These are phyloP conservation scores for Macquaria australasica DNA, from an alignment of 2,113 vertebrate genomes.

Conservation along the genomic window DNA sequence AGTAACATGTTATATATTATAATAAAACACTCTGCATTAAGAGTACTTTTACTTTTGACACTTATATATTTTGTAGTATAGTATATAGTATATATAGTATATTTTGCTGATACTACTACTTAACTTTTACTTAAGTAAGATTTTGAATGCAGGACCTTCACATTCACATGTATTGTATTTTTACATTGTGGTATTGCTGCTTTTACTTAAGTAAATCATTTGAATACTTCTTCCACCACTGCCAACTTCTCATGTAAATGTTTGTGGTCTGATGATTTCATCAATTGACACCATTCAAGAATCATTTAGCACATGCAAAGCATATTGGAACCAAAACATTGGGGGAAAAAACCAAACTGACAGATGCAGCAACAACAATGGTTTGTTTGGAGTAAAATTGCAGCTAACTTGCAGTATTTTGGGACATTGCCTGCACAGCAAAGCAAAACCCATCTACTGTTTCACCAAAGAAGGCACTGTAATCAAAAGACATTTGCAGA, in stretches of 20 bases:
- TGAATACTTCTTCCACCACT: not conserved
- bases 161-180: not conserved
- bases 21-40: not conserved
- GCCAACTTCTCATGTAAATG: not conserved
- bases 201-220: not conserved
- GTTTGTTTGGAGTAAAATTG: not conserved
- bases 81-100: too few relatives aligned
- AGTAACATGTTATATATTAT: not conserved
- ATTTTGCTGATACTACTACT: not conserved
- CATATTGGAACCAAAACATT: not conserved
- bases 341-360: too few relatives aligned
- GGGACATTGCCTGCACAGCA: not conserved
- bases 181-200: not conserved
- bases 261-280: not conserved
- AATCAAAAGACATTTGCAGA: not conserved
- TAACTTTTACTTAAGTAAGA: not conserved
- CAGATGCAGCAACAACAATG: not conserved
- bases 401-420: not conserved
- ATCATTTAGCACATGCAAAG: not conserved
- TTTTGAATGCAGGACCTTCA: not conserved
- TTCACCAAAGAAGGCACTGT: not conserved
- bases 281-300: not conserved
- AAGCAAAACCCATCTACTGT: not conserved
- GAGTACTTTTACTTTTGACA: too few relatives aligned
- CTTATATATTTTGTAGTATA: too few relatives aligned